A percentile compares a stretch with the other conserved stretches of the same genome.
phyloP scores from a whole-genome alignment of 2,888 invertebrate species.

The Suillia variegata region DNA sequence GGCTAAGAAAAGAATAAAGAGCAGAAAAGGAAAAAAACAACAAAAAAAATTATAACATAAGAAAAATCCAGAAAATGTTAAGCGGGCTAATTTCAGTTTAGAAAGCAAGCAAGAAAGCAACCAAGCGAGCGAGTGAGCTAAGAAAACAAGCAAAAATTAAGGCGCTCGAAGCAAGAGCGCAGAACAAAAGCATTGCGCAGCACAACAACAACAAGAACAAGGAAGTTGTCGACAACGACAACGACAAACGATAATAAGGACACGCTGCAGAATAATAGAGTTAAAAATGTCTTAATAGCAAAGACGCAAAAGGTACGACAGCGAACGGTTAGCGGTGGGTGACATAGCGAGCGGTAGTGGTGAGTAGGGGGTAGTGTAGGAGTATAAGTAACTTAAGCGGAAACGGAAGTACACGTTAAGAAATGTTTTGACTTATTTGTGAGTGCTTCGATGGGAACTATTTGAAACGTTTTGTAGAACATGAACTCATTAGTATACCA shows the following conservation, averaged over 20 bases:
- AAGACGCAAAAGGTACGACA: too few species aligned
- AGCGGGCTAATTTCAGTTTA: neutral
- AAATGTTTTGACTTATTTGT: too few species aligned
- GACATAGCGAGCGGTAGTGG: too few species aligned
- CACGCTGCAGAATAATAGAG: neutral
- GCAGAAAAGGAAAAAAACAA: neutral
- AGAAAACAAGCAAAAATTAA: constrained; percentile 24
- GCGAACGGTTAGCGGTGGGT: too few species aligned
- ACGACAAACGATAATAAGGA: too few species aligned
- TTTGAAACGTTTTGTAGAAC: too few species aligned
- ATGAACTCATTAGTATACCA: too few species aligned
- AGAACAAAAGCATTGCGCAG: constrained; percentile 27
- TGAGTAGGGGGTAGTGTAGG: too few species aligned
- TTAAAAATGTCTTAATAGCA: neutral
- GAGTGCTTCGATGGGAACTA: too few species aligned
- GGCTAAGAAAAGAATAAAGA: neutral
- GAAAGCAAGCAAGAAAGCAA: neutral
- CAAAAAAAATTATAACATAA: neutral
- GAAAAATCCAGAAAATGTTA: too few species aligned
- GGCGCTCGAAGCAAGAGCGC: constrained; percentile 12
- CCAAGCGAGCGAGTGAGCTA: neutral
- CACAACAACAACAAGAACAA: neutral
- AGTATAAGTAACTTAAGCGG: too few species aligned
- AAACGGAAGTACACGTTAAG: too few species aligned
- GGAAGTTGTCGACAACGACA: constrained; percentile 12